A percentile compares a stretch with the other conserved stretches of the same genome.
Evolutionary conservation across 2,888 invertebrate species (phyloP).

Genomic region (Ormyrus thymus): DNA sequence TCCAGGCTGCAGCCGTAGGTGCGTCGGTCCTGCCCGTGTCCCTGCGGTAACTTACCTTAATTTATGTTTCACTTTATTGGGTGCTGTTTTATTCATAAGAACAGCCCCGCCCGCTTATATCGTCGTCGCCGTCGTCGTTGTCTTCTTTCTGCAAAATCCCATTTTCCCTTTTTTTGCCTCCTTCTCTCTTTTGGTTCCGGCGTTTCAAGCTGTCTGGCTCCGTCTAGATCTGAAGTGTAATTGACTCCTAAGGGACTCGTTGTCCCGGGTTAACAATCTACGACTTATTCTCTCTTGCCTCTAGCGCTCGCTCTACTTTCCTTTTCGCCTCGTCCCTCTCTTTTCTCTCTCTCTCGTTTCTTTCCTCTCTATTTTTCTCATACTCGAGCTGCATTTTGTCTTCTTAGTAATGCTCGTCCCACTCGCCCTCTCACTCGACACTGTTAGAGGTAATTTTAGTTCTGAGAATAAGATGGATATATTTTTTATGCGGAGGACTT

Average conservation of each 20-base stretch:
- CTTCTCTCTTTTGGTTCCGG: conserved; percentile 13
- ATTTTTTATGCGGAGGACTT: conserved; percentile 25
- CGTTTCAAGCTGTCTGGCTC: conserved; percentile 54
- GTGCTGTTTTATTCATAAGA: conserved; percentile 58
- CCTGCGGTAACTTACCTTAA: conserved; percentile 48
- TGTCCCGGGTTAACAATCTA: conserved; percentile 57
- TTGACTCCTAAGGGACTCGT: conserved; percentile 59
- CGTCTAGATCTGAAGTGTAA: conserved; percentile 58
- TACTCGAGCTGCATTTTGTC: conserved; percentile 47
- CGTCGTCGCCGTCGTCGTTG: conserved; percentile 18
- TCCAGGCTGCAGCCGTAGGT: background rate
- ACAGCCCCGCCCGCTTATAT: conserved; percentile 31
- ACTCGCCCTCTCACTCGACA: conserved; percentile 8
- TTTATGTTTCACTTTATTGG: conserved; percentile 58
- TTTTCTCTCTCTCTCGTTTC: conserved; percentile 10
- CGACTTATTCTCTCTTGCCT: conserved; percentile 52
- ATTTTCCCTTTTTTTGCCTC: conserved; percentile 13
- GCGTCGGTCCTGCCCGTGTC: conserved; percentile 7
- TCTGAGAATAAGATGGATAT: conserved; percentile 5
- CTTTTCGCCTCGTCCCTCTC: conserved; percentile 31
- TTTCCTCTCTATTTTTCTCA: conserved; percentile 39
- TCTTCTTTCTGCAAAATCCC: conserved; percentile 30
- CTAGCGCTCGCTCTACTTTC: conserved; percentile 43
- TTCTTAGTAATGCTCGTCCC: conserved; percentile 41
- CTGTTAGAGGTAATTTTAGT: conserved; percentile 35